Conservation (phyloP, 2,888 invertebrate species). For the Xanthia togata region DNA sequence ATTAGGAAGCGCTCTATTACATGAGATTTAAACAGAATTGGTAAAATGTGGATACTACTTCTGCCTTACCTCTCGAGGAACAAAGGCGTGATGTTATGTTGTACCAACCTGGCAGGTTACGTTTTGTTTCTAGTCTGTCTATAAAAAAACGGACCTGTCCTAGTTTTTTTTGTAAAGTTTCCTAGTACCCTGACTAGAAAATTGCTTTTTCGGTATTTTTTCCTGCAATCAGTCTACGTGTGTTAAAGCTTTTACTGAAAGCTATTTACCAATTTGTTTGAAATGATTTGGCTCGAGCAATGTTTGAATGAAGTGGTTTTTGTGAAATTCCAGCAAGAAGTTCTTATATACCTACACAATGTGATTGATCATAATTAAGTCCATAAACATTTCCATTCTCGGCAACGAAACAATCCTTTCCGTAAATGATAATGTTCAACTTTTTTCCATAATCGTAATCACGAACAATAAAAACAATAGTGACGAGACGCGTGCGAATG, state of each 20-base stretch:
- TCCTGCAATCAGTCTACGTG: neutral
- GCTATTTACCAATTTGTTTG: constrained; percentile 26
- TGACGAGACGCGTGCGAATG: constrained; percentile 43
- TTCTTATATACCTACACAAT: neutral
- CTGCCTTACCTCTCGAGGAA: too few relatives aligned
- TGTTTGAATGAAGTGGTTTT: neutral
- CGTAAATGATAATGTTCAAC: constrained; percentile 8
- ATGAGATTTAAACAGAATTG: neutral
- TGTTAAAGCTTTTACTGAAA: constrained; percentile 2
- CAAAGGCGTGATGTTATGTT: too few relatives aligned
- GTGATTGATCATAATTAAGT: neutral
- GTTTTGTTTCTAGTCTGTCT: neutral
- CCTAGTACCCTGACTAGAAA: neutral
- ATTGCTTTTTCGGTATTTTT: constrained; percentile 25
- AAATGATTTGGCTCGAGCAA: neutral
- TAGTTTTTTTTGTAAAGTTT: constrained; percentile 39
- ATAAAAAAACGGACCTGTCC: constrained; percentile 1
- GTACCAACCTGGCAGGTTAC: neutral
- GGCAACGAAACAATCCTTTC: neutral
- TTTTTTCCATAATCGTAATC: constrained; percentile 29
- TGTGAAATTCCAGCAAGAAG: neutral
- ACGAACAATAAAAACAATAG: constrained; percentile 34
- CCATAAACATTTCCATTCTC: neutral
- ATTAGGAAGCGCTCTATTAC: neutral
- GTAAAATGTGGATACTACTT: neutral